These are phyloP conservation scores for Eonycteris spelaea DNA, from an alignment of 2,113 vertebrate genomes.

Conservation along the genomic window DNA sequence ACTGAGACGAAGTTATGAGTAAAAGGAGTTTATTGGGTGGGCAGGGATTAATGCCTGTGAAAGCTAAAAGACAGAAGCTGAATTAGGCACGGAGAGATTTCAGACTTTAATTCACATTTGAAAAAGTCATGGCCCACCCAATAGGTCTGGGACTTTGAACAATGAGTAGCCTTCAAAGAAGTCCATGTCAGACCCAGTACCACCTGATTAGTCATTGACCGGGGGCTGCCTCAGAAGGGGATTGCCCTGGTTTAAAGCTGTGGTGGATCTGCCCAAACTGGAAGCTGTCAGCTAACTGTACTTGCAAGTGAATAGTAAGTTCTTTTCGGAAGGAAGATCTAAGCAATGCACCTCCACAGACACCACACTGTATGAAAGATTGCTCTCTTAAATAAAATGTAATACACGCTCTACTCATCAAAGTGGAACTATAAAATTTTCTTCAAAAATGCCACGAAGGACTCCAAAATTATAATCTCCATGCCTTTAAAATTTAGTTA, in stretches of 20 bases:
- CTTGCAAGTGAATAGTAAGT: not conserved
- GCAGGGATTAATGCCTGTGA: not conserved
- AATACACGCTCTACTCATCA: not conserved
- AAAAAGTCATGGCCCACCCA: not conserved
- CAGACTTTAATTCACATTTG: not conserved
- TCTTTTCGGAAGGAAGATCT: not conserved
- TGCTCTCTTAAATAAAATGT: not conserved
- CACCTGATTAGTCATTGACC: not conserved
- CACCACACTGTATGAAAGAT: not conserved
- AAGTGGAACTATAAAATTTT: not conserved
- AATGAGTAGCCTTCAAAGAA: not conserved
- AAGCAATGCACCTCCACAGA: not conserved
- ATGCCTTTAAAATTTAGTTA: not conserved
- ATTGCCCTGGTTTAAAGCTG: not conserved
- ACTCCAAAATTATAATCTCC: not conserved
- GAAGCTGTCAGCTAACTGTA: not conserved
- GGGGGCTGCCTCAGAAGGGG: not conserved
- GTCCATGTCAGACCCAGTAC: not conserved
- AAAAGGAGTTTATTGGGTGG: not conserved
- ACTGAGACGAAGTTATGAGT: not conserved
- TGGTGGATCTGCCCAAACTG: not conserved
- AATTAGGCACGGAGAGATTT: not conserved
- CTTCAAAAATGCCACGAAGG: not conserved
- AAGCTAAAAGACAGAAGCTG: not conserved
- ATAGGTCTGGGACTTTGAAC: not conserved